These are phyloP conservation scores for Grammomys dolichurus DNA, from an alignment of 2,113 vertebrate genomes.

Conservation along the genomic window DNA sequence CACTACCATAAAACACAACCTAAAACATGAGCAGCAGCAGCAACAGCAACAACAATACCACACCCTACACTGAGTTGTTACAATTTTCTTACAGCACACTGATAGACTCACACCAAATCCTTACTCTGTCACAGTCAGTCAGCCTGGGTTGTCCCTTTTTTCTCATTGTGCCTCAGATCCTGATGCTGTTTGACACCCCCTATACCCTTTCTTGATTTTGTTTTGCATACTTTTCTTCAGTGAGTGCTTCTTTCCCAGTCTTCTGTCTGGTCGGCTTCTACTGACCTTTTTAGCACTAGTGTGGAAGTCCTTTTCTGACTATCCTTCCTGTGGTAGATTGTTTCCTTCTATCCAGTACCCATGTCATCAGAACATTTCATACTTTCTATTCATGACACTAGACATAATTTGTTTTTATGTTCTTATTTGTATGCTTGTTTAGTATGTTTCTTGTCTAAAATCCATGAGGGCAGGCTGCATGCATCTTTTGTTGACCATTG, in stretches of 20 bases:
- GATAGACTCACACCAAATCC: neutral
- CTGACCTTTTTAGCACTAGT: neutral
- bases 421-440: conserved; percentile 1
- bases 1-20: neutral
- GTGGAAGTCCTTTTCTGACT: neutral
- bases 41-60: neutral
- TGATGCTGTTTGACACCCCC: neutral
- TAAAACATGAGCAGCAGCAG: neutral
- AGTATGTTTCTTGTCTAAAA: conserved; percentile 33
- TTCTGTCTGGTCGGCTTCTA: neutral
- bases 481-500: conserved; percentile 37
- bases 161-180: neutral
- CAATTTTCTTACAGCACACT: neutral
- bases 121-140: neutral
- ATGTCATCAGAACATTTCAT: neutral
- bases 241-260: neutral
- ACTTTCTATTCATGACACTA: conserved; percentile 14
- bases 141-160: neutral
- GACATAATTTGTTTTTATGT: neutral
- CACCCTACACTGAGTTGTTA: neutral
- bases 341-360: neutral
- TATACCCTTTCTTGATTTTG: neutral
- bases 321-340: neutral
- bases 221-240: neutral
- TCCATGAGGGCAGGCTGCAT: neutral